Evolutionary conservation across 2,888 invertebrate species (phyloP), one percentile per base, ranked within the genome.

Genomic region (Chaetogeoica ovagalla): DNA sequence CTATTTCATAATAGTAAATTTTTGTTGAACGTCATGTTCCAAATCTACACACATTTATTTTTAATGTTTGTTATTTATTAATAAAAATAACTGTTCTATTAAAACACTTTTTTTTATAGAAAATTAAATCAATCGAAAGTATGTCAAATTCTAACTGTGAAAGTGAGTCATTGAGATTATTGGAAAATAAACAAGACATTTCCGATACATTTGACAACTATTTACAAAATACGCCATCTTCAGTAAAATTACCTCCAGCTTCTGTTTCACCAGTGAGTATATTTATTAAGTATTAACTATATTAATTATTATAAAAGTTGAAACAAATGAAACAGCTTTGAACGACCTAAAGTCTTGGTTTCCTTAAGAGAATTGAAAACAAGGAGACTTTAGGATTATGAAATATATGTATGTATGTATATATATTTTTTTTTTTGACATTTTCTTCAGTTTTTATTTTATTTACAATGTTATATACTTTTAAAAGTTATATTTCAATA

Each of bases 81-180:
- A 48, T 48, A 48, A 13, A 48, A 48, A 48, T 48, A 48, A 48
- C 11, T 48, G 13, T 13, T 13, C 11, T 48, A 48, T 48, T 43
- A 43, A 43, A 7, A 43, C 2, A 2, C 0, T 43, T 4, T 9
- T 43, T 43, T 43, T 43, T 43, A 43, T 65, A 79, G 79, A 79
- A 63, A 65, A 23, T 79, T 23, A 79, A 55, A 71, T 71, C 70
- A 6, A 55, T 79, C 65, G 79, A 79, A 43, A 21, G 43, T 55
- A 63, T 71, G 23, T 63, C 63, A 57, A 79, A 55, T 55, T 79
- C 77, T 23, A 70, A 79, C n/a, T 71, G 63, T 65, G 57, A 79
- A 71, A 23, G 19, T 19, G 60, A 70, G 9, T 23, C 62, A 15
- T 63, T 79, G 39, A 4, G 30, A 62, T 39, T 79, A 55, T 19